Percentiles rank a stretch among this genome's conserved stretches.
These are phyloP conservation scores for Horisme vitalbata DNA, from an alignment of 2,888 invertebrate species.

Conservation along the genomic window DNA sequence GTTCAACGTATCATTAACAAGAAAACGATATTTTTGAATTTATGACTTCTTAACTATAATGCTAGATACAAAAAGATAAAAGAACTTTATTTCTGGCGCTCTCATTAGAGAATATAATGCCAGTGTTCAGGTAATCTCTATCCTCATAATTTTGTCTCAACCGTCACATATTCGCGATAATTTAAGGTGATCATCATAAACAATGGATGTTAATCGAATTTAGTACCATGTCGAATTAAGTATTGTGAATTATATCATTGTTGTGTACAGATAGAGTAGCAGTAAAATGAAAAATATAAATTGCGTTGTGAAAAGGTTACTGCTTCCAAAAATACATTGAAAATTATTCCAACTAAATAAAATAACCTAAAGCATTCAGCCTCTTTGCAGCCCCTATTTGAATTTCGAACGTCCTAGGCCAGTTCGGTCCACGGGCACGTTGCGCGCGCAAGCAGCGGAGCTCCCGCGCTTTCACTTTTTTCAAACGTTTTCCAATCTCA, in stretches of 20 bases:
- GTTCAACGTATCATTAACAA: too few species aligned
- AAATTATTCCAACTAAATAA: slow-evolving; percentile 3
- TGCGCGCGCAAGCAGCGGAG: slow-evolving; percentile 51
- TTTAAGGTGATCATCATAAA: too few species aligned
- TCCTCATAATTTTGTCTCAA: too few species aligned
- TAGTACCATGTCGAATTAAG: too few species aligned
- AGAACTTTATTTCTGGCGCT: too few species aligned
- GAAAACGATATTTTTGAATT: too few species aligned
- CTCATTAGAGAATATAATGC: too few species aligned
- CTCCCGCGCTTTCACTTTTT: slow-evolving; percentile 41
- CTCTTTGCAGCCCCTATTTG: slow-evolving; percentile 44
- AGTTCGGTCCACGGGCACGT: slow-evolving; percentile 55
- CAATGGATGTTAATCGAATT: too few species aligned
- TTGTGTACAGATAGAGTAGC: not conserved
- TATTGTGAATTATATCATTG: too few species aligned
- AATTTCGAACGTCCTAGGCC: slow-evolving; percentile 60
- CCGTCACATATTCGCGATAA: too few species aligned
- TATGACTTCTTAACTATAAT: not conserved
- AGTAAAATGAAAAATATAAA: not conserved
- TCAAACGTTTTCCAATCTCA: slow-evolving; percentile 34
- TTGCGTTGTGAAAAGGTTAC: slow-evolving; percentile 26
- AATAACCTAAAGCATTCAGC: slow-evolving; percentile 23
- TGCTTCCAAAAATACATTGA: slow-evolving; percentile 23
- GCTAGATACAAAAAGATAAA: not conserved
- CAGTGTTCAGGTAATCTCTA: too few species aligned